Conservation (phyloP, 2,113 vertebrate genomes). For the Beaufortia kweichowensis region DNA sequence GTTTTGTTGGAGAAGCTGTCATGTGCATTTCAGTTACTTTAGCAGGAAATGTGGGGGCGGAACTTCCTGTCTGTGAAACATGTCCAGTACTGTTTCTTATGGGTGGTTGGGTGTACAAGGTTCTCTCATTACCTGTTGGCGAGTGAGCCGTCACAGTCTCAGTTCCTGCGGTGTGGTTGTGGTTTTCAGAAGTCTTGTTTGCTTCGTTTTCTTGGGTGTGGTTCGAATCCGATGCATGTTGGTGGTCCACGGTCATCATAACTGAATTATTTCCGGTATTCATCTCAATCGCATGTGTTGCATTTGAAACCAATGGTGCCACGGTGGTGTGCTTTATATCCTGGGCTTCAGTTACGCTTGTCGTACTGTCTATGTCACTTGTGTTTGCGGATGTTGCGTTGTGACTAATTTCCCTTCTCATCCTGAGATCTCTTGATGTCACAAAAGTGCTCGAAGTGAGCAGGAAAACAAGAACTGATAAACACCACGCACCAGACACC, state of each 20-base stretch:
- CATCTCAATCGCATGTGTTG: background rate
- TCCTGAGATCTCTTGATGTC: background rate
- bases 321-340: background rate
- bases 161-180: background rate
- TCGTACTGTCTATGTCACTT: background rate
- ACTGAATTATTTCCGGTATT: background rate
- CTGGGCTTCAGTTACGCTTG: background rate
- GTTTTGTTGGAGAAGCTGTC: background rate
- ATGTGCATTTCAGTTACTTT: background rate
- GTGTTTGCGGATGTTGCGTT: background rate
- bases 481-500: no score
- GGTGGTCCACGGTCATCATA: background rate
- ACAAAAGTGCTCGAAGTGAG: conserved; percentile 19
- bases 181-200: background rate
- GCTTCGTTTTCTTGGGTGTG: conserved; percentile 1
- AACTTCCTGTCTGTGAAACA: conserved; percentile 1
- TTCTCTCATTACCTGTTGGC: background rate
- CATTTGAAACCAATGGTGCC: background rate
- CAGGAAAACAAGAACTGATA: conserved; percentile 36
- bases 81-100: background rate
- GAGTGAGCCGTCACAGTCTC: background rate
- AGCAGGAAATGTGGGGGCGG: background rate
- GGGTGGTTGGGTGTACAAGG: background rate
- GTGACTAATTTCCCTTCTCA: background rate
- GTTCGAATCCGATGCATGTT: background rate